Percentiles rank a stretch among this genome's conserved stretches.
phyloP scores from a whole-genome alignment of 1,140 invertebrate genomes.

The Pseudomyrmex flavicornis region DNA sequence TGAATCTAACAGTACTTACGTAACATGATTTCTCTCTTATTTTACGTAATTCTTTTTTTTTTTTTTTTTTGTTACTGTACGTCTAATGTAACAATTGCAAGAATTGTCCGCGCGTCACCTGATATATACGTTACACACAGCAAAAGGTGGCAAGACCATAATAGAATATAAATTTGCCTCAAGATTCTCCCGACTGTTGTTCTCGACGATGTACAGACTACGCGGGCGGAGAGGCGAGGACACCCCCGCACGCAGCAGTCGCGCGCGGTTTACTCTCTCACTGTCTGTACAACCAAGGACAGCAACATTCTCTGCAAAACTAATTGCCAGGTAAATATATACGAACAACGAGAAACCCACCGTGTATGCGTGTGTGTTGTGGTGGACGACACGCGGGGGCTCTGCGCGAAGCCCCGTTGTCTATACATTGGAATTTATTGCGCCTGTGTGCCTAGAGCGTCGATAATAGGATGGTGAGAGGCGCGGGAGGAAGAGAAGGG shows the following conservation, averaged over 20 bases:
- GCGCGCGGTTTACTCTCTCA: constrained; percentile 66
- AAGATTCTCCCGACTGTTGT: constrained; percentile 55
- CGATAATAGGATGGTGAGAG: constrained; percentile 17
- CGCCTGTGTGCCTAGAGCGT: constrained; percentile 14
- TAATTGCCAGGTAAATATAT: constrained; percentile 84
- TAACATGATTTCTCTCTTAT: too few species aligned
- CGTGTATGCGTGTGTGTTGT: constrained; percentile 30
- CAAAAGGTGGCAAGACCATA: not conserved
- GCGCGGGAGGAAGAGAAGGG: too few species aligned
- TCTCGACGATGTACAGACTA: constrained; percentile 44
- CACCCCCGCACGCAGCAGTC: constrained; percentile 69
- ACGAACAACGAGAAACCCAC: constrained; percentile 67
- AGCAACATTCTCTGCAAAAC: constrained; percentile 84
- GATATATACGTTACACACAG: too few species aligned
- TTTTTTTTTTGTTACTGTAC: too few species aligned
- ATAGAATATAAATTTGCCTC: constrained; percentile 17
- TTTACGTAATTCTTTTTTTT: too few species aligned
- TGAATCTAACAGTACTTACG: too few species aligned
- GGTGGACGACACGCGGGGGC: constrained; percentile 41
- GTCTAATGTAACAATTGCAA: too few species aligned
- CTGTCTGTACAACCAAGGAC: constrained; percentile 79
- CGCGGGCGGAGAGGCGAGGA: constrained; percentile 61
- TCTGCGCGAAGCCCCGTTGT: constrained; percentile 37
- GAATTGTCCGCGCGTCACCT: too few species aligned
- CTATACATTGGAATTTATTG: constrained; percentile 62